These are phyloP conservation scores for Decapterus maruadsi DNA, from an alignment of 2,797 vertebrate species.

Conservation along the genomic window DNA sequence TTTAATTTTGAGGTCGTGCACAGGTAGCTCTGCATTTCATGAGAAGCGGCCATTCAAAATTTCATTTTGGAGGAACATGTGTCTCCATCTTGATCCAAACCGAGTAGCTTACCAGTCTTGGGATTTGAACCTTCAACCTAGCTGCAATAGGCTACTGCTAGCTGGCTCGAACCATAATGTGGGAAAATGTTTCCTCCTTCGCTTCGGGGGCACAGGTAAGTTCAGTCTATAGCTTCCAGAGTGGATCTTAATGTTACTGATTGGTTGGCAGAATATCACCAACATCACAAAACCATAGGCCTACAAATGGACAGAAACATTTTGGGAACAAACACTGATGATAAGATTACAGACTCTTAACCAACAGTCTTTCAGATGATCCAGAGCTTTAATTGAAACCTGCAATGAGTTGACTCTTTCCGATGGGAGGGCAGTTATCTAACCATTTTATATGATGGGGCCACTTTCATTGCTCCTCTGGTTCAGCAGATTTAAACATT, in stretches of 20 bases:
- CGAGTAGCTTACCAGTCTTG: not conserved
- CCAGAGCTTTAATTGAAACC: not conserved
- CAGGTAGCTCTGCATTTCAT: not conserved
- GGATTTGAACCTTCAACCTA: slow-evolving; percentile 3
- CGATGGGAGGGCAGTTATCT: not conserved
- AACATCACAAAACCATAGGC: not conserved
- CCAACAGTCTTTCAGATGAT: not conserved
- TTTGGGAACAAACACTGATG: not conserved
- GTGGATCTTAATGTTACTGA: not conserved
- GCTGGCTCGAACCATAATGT: not conserved
- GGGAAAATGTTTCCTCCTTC: slow-evolving; percentile 2
- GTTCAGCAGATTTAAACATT: not conserved
- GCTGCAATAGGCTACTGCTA: not conserved
- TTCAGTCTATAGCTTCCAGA: not conserved
- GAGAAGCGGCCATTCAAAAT: not conserved
- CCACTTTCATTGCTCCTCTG: not conserved
- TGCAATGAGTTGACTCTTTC: not conserved
- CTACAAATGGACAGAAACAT: not conserved
- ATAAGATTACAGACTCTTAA: not conserved
- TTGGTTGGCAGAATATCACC: not conserved
- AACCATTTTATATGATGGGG: not conserved
- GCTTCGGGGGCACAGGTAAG: not conserved
- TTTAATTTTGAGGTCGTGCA: not conserved
- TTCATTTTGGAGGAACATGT: not conserved
- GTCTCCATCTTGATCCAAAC: not conserved